phyloP scores from a whole-genome alignment of 2,888 invertebrate species.

The Sarcophaga carnaria region DNA sequence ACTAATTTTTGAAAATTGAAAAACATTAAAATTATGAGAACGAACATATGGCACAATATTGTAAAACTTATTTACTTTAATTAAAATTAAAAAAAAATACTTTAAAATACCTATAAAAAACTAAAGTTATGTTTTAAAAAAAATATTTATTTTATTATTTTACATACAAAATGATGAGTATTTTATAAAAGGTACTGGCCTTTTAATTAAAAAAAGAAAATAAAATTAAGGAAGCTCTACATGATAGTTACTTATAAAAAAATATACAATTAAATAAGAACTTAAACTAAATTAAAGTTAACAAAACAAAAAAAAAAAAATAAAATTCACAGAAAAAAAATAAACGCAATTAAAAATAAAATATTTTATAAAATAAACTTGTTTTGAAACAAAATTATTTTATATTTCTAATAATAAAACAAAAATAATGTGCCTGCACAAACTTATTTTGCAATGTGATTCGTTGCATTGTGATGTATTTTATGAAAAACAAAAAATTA shows the following conservation, averaged over 20 bases:
- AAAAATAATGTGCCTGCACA: slow-evolving; percentile 69
- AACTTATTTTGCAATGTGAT: slow-evolving; percentile 33
- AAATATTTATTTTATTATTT: slow-evolving; percentile 18
- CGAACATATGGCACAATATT: background rate
- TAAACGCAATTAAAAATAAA: slow-evolving; percentile 40
- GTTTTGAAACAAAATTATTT: slow-evolving; percentile 26
- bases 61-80: slow-evolving; percentile 1
- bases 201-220: slow-evolving; percentile 20
- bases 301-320: slow-evolving; percentile 32
- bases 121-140: too few relatives aligned
- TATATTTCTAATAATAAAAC: slow-evolving; percentile 18
- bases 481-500: background rate
- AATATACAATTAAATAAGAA: slow-evolving; percentile 54
- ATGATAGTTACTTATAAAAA: slow-evolving; percentile 43
- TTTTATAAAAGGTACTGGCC: slow-evolving; percentile 63
- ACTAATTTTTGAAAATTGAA: slow-evolving; percentile 12
- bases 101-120: slow-evolving; percentile 39
- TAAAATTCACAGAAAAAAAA: slow-evolving; percentile 33
- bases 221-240: slow-evolving; percentile 64
- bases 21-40: background rate
- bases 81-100: slow-evolving; percentile 5
- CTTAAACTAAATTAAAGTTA: slow-evolving; percentile 25
- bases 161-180: slow-evolving; percentile 52
- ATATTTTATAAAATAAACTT: slow-evolving; percentile 10
- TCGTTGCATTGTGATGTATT: slow-evolving; percentile 16